These are phyloP conservation scores for Tolypeutes matacus DNA, from an alignment of 2,797 vertebrate species.

Conservation along the genomic window DNA sequence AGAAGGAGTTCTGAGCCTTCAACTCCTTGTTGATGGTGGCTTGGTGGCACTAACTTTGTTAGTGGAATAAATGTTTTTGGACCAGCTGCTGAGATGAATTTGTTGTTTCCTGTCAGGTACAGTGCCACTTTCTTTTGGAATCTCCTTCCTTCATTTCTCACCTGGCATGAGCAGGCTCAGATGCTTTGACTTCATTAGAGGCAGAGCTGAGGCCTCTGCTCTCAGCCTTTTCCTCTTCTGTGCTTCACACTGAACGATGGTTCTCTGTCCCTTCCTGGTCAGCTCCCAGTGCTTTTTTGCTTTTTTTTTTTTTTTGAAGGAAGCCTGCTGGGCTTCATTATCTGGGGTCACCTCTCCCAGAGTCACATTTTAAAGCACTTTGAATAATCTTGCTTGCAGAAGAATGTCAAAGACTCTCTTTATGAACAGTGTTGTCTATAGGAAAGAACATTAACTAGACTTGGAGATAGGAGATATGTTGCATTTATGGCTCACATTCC, in stretches of 20 bases:
- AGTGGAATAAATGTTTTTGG: constrained; percentile 50
- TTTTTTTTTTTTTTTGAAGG: not conserved
- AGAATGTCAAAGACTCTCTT: not conserved
- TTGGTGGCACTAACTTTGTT: constrained; percentile 62
- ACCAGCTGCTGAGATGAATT: constrained; percentile 56
- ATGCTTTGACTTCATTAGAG: constrained; percentile 9
- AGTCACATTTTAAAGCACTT: not conserved
- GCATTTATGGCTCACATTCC: not conserved
- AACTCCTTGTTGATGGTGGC: too few relatives aligned
- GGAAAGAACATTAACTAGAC: not conserved
- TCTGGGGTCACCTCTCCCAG: not conserved
- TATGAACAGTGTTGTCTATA: not conserved
- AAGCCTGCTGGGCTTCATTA: constrained; percentile 15
- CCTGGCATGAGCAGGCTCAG: not conserved
- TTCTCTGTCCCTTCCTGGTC: not conserved
- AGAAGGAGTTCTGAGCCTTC: too few relatives aligned
- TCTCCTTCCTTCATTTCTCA: not conserved
- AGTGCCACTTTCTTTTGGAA: not conserved
- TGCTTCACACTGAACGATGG: not conserved
- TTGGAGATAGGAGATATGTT: not conserved
- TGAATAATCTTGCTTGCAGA: not conserved
- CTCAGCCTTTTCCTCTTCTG: too few relatives aligned
- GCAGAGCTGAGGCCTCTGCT: not conserved
- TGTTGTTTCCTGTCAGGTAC: not conserved
- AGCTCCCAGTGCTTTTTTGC: not conserved